Percentiles rank a stretch among this genome's conserved stretches.
Conservation (phyloP, 2,113 vertebrate genomes). For the Vimba vimba region DNA sequence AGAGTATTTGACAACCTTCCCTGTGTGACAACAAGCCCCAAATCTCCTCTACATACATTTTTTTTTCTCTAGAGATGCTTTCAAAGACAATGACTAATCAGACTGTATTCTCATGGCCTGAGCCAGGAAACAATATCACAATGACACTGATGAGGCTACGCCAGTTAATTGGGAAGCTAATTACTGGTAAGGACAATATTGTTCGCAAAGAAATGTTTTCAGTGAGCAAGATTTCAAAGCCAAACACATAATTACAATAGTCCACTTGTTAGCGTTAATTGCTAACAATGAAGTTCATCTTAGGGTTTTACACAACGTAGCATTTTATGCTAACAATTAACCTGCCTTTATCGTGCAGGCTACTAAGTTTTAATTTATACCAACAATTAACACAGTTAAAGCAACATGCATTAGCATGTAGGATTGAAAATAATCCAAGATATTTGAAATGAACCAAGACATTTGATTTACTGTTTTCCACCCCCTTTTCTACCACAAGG, state of each 20-base stretch:
- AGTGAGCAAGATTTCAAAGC: background rate
- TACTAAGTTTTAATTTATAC: background rate
- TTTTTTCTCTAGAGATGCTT: background rate
- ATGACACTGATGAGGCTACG: slow-evolving; percentile 15
- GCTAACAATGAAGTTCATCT: background rate
- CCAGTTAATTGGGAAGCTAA: background rate
- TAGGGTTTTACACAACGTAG: background rate
- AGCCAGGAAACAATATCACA: background rate
- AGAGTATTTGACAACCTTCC: background rate
- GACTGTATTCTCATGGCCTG: background rate
- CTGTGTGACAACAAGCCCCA: background rate
- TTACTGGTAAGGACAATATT: background rate
- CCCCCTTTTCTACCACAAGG: too few species aligned
- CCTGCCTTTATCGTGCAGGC: background rate
- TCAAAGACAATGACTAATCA: slow-evolving; percentile 15
- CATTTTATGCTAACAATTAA: slow-evolving; percentile 9
- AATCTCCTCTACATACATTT: background rate
- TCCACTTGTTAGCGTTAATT: background rate
- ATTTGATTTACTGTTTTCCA: too few species aligned
- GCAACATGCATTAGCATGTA: background rate
- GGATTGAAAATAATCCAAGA: too few species aligned
- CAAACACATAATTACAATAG: background rate
- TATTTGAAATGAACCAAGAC: too few species aligned
- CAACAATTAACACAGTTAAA: background rate
- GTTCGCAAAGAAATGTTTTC: background rate